Conservation (phyloP, 2,888 invertebrate species). For the Hedya salicella region DNA sequence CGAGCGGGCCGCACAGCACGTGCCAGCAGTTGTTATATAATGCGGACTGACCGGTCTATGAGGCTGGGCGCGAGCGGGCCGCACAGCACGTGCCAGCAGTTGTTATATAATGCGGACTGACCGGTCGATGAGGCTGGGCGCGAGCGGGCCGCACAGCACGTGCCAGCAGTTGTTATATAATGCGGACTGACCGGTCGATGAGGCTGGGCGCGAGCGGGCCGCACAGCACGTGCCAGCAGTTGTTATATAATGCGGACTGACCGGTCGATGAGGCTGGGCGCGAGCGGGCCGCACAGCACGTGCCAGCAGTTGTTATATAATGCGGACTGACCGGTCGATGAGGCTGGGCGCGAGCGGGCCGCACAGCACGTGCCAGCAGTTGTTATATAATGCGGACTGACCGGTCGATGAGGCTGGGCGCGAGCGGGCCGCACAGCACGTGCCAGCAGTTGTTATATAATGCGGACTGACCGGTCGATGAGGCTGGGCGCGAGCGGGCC, state of each 20-base stretch:
- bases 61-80: too few relatives aligned
- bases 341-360: constrained; percentile 92
- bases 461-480: background rate
- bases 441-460: background rate
- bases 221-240: constrained; percentile 94
- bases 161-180: too few relatives aligned
- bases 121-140: too few relatives aligned
- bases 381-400: constrained; percentile 57
- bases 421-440: constrained; percentile 86
- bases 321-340: constrained; percentile 83
- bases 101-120: too few relatives aligned
- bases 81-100: too few relatives aligned
- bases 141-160: too few relatives aligned
- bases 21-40: too few relatives aligned
- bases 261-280: constrained; percentile 95
- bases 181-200: constrained; percentile 85
- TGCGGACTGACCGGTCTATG: too few relatives aligned
- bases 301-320: constrained; percentile 97
- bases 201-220: constrained; percentile 92
- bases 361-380: constrained; percentile 94
- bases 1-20: too few relatives aligned
- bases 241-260: constrained; percentile 86
- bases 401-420: constrained; percentile 91
- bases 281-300: constrained; percentile 96
- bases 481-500: constrained; percentile 92